These are phyloP conservation scores for Drosophila bocki DNA, from an alignment of 1,140 invertebrate species.

Conservation along the genomic window DNA sequence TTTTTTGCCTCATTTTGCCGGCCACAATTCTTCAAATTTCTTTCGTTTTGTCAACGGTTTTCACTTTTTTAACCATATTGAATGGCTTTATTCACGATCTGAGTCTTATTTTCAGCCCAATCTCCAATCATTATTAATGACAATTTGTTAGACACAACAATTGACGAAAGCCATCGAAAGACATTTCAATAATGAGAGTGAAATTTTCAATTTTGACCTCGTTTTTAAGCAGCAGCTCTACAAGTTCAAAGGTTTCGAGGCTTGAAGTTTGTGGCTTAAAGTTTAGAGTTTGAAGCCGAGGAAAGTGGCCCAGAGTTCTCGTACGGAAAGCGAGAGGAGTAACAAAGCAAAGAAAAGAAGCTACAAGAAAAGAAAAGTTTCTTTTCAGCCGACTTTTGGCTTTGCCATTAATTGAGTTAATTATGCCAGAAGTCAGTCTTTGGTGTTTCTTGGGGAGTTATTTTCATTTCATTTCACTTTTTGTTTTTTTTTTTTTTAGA, in stretches of 20 bases:
- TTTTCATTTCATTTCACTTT: constrained; percentile 30
- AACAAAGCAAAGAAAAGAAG: constrained; percentile 1
- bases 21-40: constrained; percentile 70
- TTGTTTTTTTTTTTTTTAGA: background rate
- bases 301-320: constrained; percentile 51
- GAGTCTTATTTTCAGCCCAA: background rate
- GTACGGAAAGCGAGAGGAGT: constrained; percentile 29
- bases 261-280: constrained; percentile 2
- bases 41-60: constrained; percentile 73
- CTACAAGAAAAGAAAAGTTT: constrained; percentile 45
- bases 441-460: constrained; percentile 25
- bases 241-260: constrained; percentile 50
- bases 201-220: constrained; percentile 55
- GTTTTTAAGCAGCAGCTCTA: background rate
- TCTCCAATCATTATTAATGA: constrained; percentile 41
- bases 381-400: constrained; percentile 27
- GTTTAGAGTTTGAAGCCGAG: constrained; percentile 10
- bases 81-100: constrained; percentile 23
- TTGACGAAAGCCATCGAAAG: constrained; percentile 38
- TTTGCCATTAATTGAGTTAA: constrained; percentile 57
- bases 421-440: constrained; percentile 49
- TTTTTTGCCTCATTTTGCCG: constrained; percentile 9
- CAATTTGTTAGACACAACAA: constrained; percentile 53
- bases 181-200: constrained; percentile 63
- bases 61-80: constrained; percentile 59